These are phyloP conservation scores for Ectemnius lituratus DNA, from an alignment of 2,888 invertebrate species.

Conservation along the genomic window DNA sequence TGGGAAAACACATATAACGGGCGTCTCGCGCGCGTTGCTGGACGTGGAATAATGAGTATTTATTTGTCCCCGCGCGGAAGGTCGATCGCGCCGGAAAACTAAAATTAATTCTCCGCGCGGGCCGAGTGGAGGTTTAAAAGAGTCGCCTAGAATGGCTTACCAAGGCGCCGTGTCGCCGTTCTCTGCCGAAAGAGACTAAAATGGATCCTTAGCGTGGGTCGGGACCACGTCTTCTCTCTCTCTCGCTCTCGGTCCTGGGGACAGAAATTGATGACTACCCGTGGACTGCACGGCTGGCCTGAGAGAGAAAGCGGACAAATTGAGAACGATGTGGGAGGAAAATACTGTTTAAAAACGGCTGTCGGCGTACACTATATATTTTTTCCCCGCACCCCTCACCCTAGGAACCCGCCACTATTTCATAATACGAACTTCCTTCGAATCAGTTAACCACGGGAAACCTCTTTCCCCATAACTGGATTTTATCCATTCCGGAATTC, in stretches of 20 bases:
- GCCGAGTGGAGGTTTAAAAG: constrained; percentile 13
- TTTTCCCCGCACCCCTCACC: neutral
- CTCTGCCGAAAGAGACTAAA: constrained; percentile 12
- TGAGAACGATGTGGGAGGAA: constrained; percentile 46
- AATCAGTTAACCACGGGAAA: constrained; percentile 4
- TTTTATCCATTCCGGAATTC: neutral
- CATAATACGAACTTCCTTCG: constrained; percentile 12
- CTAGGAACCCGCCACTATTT: constrained; percentile 13
- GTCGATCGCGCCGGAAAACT: too few species aligned
- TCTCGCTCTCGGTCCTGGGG: constrained; percentile 23
- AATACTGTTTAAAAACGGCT: constrained; percentile 24
- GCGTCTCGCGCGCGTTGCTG: too few species aligned
- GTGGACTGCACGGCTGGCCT: constrained; percentile 14
- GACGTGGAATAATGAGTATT: too few species aligned
- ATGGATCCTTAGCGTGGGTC: constrained; percentile 46
- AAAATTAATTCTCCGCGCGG: constrained; percentile 15
- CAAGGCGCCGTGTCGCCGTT: constrained; percentile 1
- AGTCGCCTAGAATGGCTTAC: constrained; percentile 8
- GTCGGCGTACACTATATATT: neutral
- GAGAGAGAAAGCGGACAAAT: constrained; percentile 45
- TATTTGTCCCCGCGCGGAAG: too few species aligned
- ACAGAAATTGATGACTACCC: constrained; percentile 36
- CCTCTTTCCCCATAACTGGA: constrained; percentile 11
- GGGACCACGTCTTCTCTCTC: constrained; percentile 15
- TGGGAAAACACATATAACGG: too few species aligned